Base-by-base conservation (phyloP, 2,113 vertebrate genomes). In the Microcebus ravelobensis region DNA sequence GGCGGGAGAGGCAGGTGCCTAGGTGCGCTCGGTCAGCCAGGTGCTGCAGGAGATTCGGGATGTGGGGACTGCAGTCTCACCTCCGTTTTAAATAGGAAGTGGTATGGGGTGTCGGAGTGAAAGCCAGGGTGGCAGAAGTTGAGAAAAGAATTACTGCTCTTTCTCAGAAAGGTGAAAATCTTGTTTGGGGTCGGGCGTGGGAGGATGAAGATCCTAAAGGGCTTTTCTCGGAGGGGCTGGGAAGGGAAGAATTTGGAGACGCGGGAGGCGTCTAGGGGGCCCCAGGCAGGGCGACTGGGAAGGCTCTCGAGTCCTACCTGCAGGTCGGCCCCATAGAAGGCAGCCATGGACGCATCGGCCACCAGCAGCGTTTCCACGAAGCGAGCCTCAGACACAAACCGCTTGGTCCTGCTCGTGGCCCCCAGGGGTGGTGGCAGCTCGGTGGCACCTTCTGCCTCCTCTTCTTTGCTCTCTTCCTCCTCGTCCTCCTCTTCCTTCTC, bases 291-390 rank as follows among this genome's bases (percentile, higher is more conserved):
- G 83, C 0, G 39, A 17, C 8, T 11, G 11, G 9, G 83, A 68
- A 45, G 36, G 79, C 42, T 68, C 55, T 31, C 3, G 3, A 15
- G 68, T 86, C 98, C 98, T 98, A 99, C 99, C 99, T 99, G 99
- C 97, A 99, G 98, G 80, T 99, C 99, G 45, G 98, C 98, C 50
- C 99, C 99, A 68, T 99, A 99, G 98, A 99, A 99, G 3, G 98
- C 97, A 70, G 98, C 98, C 99, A 99, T 99, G 97, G 98, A 99
- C 1, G 98, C 97, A 29, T 99, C 99, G 0, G 99, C 99, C 80
- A 99, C 99, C 97, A 99, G 98, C 98, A 99, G 97, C 6, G 99
- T 99, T 98, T 99, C 99, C 97, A 99, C 99, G 89, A 99, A 99
- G 4, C 99, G 99, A 20, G 99, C 99, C 97, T 98, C 99, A 0